Evolutionary conservation across 2,797 vertebrate species (phyloP).

Genomic region (Argyrosomus regius): DNA sequence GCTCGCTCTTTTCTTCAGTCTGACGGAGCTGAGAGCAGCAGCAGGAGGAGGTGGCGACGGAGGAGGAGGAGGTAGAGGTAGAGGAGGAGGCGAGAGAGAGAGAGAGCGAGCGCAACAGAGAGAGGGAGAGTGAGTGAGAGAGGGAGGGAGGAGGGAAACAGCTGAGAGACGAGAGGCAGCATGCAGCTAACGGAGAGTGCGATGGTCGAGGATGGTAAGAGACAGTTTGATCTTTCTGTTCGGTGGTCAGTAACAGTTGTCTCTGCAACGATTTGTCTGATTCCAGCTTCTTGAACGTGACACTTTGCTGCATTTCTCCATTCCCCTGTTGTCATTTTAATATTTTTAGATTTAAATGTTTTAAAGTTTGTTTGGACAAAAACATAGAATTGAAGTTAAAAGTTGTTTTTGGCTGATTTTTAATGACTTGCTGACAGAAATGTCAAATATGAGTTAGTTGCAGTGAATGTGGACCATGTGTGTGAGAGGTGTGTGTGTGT

Average conservation of each 20-base stretch:
- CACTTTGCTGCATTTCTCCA: not conserved
- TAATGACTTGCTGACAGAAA: not conserved
- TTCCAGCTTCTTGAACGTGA: not conserved
- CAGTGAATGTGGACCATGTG: not conserved
- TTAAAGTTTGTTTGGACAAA: not conserved
- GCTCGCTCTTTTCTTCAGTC: slow-evolving; percentile 78
- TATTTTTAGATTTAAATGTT: not conserved
- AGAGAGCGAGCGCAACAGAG: slow-evolving; percentile 21
- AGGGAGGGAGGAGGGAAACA: slow-evolving; percentile 66
- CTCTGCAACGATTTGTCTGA: not conserved
- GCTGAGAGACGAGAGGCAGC: slow-evolving; percentile 76
- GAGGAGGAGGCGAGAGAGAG: slow-evolving; percentile 36
- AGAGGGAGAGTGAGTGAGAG: slow-evolving; percentile 15
- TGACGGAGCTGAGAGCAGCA: slow-evolving; percentile 65
- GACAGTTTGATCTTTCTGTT: not conserved
- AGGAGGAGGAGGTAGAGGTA: slow-evolving; percentile 59
- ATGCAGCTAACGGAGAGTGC: slow-evolving; percentile 75
- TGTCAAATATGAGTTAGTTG: not conserved
- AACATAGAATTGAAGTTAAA: not conserved
- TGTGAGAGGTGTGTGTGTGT: slow-evolving; percentile 1
- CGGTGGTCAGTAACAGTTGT: too few relatives aligned
- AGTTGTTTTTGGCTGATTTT: not conserved
- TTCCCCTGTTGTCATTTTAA: too few relatives aligned
- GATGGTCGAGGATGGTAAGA: slow-evolving; percentile 76
- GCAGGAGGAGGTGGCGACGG: slow-evolving; percentile 62